Base-by-base conservation (phyloP, 1,140 invertebrate genomes). In the Nasonia longicornis region DNA sequence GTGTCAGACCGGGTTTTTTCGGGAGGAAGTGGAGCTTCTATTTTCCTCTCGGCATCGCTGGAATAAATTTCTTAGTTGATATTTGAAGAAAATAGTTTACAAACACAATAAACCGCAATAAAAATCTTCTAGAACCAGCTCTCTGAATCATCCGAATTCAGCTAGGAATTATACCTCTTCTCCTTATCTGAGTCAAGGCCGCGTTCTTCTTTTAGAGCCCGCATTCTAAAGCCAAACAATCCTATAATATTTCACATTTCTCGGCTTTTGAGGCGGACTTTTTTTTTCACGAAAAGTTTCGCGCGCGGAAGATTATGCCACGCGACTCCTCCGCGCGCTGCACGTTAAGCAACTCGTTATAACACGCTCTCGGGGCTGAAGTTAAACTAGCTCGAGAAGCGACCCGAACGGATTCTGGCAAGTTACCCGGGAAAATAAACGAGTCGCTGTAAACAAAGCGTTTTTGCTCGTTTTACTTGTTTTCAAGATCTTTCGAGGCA, bases 331-430 rank as follows among this genome's bases (percentile, higher is more conserved):
- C 26, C 26, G 26, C 26, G 26, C 26, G 26, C 26, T 26, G 26
- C 31, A 35, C n/a, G 14, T 69, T 20, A 70, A 35, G 69, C 16
- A 8, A 20, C 6, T 20, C 69, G 11, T 77, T 77, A 29, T 64
- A 22, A 16, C 38, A 77, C 38, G 12, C 6, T 16, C 26, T 1
- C 26, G 26, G 26, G 26, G 26, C 14, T 64, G 63, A 66, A 69
- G 6, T 45, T 29, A 69, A 77, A 69, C 22, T 31, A 77, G 7
- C 64, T 67, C 2, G 8, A 26, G 26, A 22, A 38, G 38, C 66
- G 38, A 77, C 75, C 75, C 12, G 10, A 66, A n/a, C n/a, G n/a
- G 38, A 26, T 77, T 29, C 14, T 69, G 75, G 75, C 75, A 77
- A 77, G n/a, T 12, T 48, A 69, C 22, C 75, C 75, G 66, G 48